Percentiles rank a stretch among this genome's conserved stretches.
Evolutionary conservation across 2,888 invertebrate species (phyloP).

Genomic region (Galerucella nymphaeae): DNA sequence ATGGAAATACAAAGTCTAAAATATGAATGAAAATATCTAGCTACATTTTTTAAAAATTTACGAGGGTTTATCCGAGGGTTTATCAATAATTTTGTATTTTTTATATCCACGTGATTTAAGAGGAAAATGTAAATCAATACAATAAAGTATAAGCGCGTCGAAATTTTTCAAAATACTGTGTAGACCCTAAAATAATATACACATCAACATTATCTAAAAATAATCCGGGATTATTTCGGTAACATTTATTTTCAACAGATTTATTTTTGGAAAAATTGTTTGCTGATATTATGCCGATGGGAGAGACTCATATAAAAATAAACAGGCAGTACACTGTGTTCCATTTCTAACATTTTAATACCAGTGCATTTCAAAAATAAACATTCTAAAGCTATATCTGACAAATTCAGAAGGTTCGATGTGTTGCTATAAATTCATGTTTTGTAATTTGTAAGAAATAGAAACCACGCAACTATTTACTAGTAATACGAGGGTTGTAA

Average conservation of each 20-base stretch:
- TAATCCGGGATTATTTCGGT: conserved; percentile 51
- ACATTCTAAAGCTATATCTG: conserved; percentile 3
- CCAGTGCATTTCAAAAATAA: conserved; percentile 15
- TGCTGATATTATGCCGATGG: conserved; percentile 41
- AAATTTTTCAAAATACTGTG: conserved; percentile 19
- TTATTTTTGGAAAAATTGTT: conserved; percentile 46
- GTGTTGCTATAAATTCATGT: background rate
- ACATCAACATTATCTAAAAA: conserved; percentile 52
- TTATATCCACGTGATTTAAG: conserved; percentile 13
- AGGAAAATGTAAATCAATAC: conserved; percentile 28
- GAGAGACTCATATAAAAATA: conserved; percentile 36
- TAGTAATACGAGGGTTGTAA: no score
- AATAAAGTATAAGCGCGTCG: conserved; percentile 14
- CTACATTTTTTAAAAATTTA: no score
- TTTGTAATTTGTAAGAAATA: background rate
- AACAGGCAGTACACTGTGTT: conserved; percentile 23
- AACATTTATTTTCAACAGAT: conserved; percentile 44
- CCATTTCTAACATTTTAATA: conserved; percentile 18
- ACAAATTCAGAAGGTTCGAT: background rate
- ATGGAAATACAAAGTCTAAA: no score
- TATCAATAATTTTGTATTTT: no score
- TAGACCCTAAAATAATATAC: conserved; percentile 32
- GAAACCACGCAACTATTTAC: no score
- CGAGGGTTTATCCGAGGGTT: no score
- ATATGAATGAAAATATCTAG: no score